Evolutionary conservation across 2,888 invertebrate genomes (phyloP).

Genomic region (Erpobdella octoculata): DNA sequence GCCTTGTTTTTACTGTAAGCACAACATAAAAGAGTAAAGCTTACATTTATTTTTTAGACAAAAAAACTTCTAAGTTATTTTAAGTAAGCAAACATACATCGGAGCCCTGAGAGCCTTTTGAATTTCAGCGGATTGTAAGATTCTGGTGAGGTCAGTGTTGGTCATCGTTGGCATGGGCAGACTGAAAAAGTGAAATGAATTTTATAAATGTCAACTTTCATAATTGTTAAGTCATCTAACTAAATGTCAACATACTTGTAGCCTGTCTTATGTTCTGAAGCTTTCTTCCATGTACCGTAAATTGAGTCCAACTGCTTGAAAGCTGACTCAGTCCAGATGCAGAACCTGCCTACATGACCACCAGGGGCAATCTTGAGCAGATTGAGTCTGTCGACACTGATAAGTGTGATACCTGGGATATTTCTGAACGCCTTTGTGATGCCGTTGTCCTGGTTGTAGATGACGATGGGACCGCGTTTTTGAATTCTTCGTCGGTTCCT

Average conservation of each 20-base stretch:
- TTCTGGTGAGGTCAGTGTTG: slow-evolving; percentile 83
- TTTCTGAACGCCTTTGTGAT: slow-evolving; percentile 74
- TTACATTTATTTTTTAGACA: no score
- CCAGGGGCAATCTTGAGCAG: slow-evolving; percentile 87
- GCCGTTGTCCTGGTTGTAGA: slow-evolving; percentile 86
- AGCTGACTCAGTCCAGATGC: slow-evolving; percentile 97
- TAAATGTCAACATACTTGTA: slow-evolving; percentile 61
- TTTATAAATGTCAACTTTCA: not conserved
- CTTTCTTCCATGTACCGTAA: slow-evolving; percentile 86
- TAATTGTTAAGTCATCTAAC: not conserved
- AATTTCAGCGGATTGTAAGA: slow-evolving; percentile 91
- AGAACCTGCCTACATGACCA: slow-evolving; percentile 93
- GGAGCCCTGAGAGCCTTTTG: slow-evolving; percentile 81
- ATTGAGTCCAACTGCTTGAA: slow-evolving; percentile 83
- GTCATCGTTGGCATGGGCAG: slow-evolving; percentile 95
- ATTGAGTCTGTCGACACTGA: slow-evolving; percentile 83
- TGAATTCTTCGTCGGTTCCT: slow-evolving; percentile 93
- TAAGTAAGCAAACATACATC: no score
- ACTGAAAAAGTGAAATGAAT: slow-evolving; percentile 43
- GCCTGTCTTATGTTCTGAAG: slow-evolving; percentile 67
- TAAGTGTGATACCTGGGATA: slow-evolving; percentile 68
- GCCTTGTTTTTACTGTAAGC: slow-evolving; percentile 41
- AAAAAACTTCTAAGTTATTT: no score
- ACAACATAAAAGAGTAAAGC: no score
- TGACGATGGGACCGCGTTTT: slow-evolving; percentile 86